Base-by-base conservation (phyloP, 2,888 invertebrate genomes). In the Tipula unca region DNA sequence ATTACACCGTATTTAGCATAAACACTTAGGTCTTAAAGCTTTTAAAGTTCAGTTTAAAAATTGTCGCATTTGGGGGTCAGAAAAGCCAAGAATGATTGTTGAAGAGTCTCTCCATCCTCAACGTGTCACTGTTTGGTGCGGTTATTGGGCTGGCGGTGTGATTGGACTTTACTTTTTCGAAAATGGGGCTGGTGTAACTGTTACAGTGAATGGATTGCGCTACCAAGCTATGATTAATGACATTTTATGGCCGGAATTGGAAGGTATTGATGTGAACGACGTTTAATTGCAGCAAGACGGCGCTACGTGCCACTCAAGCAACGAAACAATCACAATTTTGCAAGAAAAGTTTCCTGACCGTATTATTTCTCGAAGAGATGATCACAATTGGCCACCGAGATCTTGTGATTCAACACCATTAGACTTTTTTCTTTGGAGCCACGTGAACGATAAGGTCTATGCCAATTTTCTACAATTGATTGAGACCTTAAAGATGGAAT, bases 291-390 rank as follows among this genome's bases (percentile, higher is more conserved):
- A 84, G 35, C 83, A 84, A 84, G 83, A 84, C 83, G 83, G 83
- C 32, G 83, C 83, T 84, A 84, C 83, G 83, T 84, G 83, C 83
- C 83, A 84, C 83, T 32, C n/a, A 84, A 84, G 29, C 83, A 32
- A 32, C 83, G 83, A n/a, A 84, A 84, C 83, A 69, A 69, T 25
- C 3, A 25, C 69, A 69, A 69, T 69, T 69, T 25, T 69, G 69
- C 10, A 69, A 69, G 69, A 69, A 25, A 69, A 20, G 69, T 69
- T 69, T 69, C 13, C 69, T 25, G 69, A 69, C 69, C 25, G 25
- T 69, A 10, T 69, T 25, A 13, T 69, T 69, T 69, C 25, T 69
- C 69, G 25, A 69, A 69, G 25, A 69, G 69, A 8, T 69, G 69
- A 25, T 69, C 69, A 69, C 69, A 25, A 25, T 69, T 20, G 69